These are phyloP conservation scores for Cecidostiba fungosa DNA, from an alignment of 2,888 invertebrate genomes.

Conservation along the genomic window DNA sequence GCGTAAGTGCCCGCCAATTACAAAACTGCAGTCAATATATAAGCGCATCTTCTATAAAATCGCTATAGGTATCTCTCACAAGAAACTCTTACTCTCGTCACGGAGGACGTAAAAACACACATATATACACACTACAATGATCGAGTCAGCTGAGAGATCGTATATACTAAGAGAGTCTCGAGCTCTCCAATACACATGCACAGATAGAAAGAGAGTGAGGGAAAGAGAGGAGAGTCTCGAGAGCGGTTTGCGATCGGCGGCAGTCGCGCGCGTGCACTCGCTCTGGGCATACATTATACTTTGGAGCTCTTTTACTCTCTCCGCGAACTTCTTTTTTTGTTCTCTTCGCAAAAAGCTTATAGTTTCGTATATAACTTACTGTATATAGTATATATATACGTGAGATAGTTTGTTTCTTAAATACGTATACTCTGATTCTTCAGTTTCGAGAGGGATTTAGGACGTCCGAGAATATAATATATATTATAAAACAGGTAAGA, in stretches of 20 bases:
- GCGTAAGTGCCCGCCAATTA: neutral
- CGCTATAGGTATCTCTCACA: neutral
- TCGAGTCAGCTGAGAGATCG: neutral
- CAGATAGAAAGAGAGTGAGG: constrained; percentile 4
- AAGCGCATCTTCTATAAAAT: no score
- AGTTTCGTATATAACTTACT: no score
- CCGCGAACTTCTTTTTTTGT: neutral
- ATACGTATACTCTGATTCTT: no score
- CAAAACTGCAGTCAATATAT: neutral
- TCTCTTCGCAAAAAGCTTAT: no score
- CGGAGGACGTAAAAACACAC: neutral
- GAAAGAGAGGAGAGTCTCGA: constrained; percentile 12
- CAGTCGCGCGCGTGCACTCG: constrained; percentile 36
- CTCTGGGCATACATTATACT: constrained; percentile 2
- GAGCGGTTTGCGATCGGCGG: neutral
- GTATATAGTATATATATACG: no score
- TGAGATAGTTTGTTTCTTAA: no score
- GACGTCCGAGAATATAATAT: neutral
- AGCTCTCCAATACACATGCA: neutral
- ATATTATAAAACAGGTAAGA: neutral
- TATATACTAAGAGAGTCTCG: neutral
- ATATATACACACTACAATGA: neutral
- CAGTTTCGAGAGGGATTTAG: neutral
- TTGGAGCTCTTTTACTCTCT: no score
- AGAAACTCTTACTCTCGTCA: neutral